These are phyloP conservation scores for Lepeophtheirus nordmannii DNA, from an alignment of 2,888 invertebrate species.

Conservation along the genomic window DNA sequence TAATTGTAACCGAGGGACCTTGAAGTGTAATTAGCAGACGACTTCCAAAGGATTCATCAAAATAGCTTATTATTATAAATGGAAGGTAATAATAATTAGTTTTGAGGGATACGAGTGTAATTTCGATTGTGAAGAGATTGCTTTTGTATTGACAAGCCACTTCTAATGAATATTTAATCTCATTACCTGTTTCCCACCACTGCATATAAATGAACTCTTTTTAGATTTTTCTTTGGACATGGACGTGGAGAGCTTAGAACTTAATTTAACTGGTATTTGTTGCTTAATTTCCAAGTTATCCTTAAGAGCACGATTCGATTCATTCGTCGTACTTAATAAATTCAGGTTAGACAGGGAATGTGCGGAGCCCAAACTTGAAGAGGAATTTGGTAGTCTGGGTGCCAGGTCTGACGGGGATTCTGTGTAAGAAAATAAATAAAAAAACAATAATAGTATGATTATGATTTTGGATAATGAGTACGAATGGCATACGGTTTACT, in stretches of 20 bases:
- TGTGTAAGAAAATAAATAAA: not conserved
- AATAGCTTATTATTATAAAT: too few relatives aligned
- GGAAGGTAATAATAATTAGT: too few relatives aligned
- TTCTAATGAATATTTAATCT: too few relatives aligned
- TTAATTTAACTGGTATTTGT: slow-evolving; percentile 21
- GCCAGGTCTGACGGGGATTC: not conserved
- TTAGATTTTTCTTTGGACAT: slow-evolving; percentile 21
- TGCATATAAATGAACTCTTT: slow-evolving; percentile 12
- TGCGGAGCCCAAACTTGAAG: not conserved
- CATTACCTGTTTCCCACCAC: not conserved
- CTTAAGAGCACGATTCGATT: slow-evolving; percentile 1
- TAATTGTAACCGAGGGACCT: too few relatives aligned
- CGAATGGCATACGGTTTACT: not conserved
- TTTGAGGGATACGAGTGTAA: too few relatives aligned
- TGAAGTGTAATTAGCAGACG: too few relatives aligned
- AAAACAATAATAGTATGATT: too few relatives aligned
- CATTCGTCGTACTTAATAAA: not conserved
- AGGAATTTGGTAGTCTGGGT: not conserved
- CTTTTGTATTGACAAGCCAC: too few relatives aligned
- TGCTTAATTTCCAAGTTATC: slow-evolving; percentile 20
- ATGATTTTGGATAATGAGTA: too few relatives aligned
- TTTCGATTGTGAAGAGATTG: too few relatives aligned
- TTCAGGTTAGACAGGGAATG: slow-evolving; percentile 4
- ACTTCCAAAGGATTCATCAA: too few relatives aligned
- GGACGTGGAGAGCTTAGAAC: slow-evolving; percentile 12